Base-by-base conservation (phyloP, 1,140 invertebrate species). In the Neodiprion virginianus region DNA sequence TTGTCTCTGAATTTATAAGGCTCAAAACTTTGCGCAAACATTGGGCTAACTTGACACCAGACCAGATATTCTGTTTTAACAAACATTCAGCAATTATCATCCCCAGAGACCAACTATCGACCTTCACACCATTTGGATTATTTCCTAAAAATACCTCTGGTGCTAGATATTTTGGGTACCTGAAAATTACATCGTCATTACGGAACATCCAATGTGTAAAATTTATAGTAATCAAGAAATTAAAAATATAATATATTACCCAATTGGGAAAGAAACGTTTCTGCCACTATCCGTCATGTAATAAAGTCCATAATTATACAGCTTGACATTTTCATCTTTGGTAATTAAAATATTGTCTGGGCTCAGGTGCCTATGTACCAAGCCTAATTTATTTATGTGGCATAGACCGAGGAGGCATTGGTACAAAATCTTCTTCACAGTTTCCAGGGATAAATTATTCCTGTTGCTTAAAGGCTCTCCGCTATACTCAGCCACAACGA, bases 251-350 rank as follows among this genome's bases (percentile, higher is more conserved):
- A 74, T 74, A 74, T 72, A 89, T 89, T 90, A 96, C 93, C 96
- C 96, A 81, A 98, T 93, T 71, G 97, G 97, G 92, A 99, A 99
- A 12, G 94, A 92, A 8, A 99, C 96, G 86, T 95, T 92, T 79
- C 91, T 92, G 68, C 96, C 96, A 83, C 89, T 89, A 81, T 94
- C 93, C 23, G 97, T 98, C 93, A 98, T 97, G 83, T 96, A 93
- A 89, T 95, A 97, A 71, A 98, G 86, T 10, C 97, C 98, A 91
- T 96, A 98, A 87, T 98, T 97, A 79, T 96, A 96, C 48, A 99
- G 83, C 84, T 98, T 97, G 0, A 96, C 92, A 82, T 92, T 90
- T 50, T 92, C 91, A 79, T 91, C 87, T 61, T 88, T 89, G 84
- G 95, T 93, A 14, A 98, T 85, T 10, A 97, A 88, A 79, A 99